phyloP scores from a whole-genome alignment of 2,888 invertebrate genomes.

The Protophormia terraenovae region DNA sequence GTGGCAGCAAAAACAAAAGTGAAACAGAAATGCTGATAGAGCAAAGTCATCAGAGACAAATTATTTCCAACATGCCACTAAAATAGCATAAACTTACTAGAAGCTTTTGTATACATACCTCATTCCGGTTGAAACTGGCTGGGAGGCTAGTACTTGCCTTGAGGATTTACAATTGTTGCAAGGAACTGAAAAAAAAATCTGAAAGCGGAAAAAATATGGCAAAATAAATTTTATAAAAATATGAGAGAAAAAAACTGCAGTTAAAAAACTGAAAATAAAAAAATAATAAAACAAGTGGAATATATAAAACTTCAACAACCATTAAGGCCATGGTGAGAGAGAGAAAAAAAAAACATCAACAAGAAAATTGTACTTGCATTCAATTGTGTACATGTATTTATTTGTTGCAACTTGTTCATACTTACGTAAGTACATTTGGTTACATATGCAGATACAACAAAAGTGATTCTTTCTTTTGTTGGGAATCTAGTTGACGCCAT shows the following conservation, averaged over 20 bases:
- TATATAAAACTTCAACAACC: conserved; percentile 51
- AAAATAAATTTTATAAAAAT: conserved; percentile 42
- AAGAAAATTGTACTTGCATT: conserved; percentile 31
- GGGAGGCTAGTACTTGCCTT: conserved; percentile 11
- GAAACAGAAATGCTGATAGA: conserved; percentile 36
- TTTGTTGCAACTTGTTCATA: neutral
- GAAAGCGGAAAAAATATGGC: conserved; percentile 22
- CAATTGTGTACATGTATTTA: conserved; percentile 28
- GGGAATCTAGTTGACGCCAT: conserved; percentile 61
- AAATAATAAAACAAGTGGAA: conserved; percentile 28
- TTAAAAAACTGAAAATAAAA: neutral
- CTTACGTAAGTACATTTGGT: conserved; percentile 9
- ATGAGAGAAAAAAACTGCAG: neutral
- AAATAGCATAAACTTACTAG: conserved; percentile 40
- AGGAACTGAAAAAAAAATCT: conserved; percentile 19
- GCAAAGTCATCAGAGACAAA: conserved; percentile 59
- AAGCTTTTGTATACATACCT: conserved; percentile 10
- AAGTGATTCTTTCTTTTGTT: conserved; percentile 15
- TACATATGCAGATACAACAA: conserved; percentile 36
- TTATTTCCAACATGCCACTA: conserved; percentile 54
- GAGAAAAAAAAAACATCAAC: conserved; percentile 9
- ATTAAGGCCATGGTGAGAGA: conserved; percentile 48
- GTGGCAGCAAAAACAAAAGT: neutral
- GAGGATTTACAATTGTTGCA: conserved; percentile 27
- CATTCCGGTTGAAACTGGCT: neutral